Evolutionary conservation across 2,113 vertebrate genomes (phyloP).

Genomic region (Antechinus flavipes): DNA sequence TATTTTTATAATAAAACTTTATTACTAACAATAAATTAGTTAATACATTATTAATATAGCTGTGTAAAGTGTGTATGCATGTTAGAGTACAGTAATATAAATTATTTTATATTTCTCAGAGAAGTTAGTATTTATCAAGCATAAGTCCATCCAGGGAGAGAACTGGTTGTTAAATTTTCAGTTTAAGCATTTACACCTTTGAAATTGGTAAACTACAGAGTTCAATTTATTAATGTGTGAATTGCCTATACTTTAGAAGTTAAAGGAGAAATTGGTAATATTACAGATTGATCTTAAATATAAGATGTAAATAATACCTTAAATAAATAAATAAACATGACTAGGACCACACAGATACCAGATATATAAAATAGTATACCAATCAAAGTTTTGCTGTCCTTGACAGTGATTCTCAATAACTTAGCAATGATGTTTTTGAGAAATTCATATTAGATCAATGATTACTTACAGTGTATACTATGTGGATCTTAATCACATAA

Average conservation of each 20-base stretch:
- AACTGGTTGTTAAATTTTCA: neutral
- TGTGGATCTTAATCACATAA: neutral
- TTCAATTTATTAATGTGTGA: neutral
- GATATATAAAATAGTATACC: neutral
- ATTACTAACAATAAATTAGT: too few species aligned
- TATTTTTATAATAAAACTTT: too few species aligned
- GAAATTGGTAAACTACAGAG: neutral
- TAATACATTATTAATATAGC: neutral
- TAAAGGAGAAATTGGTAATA: neutral
- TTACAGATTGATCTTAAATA: neutral
- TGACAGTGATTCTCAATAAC: slow-evolving; percentile 1
- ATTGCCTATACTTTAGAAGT: neutral
- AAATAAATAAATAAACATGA: neutral
- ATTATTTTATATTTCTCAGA: neutral
- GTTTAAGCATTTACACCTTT: neutral
- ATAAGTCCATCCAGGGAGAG: neutral
- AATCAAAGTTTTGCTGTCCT: neutral
- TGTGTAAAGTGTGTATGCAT: neutral
- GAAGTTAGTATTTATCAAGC: neutral
- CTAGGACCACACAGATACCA: neutral
- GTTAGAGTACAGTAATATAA: neutral
- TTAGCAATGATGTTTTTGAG: slow-evolving; percentile 27
- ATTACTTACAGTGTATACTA: neutral
- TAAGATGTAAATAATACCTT: neutral
- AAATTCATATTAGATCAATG: neutral